A percentile compares a stretch with the other conserved stretches of the same genome.
Evolutionary conservation across 2,113 vertebrate species (phyloP).

Genomic region (Clarias gariepinus): DNA sequence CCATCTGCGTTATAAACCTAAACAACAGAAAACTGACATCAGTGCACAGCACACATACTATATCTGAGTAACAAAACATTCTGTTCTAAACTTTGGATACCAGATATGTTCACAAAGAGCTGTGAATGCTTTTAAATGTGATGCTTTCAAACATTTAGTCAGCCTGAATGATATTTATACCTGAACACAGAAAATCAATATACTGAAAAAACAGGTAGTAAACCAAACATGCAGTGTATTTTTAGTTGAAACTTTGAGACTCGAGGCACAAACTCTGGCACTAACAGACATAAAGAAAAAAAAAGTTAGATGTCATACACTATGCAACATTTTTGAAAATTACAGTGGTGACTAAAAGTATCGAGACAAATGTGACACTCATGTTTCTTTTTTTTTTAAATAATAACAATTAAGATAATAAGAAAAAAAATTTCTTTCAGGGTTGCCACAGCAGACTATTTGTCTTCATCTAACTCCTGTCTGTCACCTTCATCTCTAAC

Average conservation of each 20-base stretch:
- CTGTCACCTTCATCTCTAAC: too few relatives aligned
- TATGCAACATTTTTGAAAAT: not conserved
- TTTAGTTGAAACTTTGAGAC: not conserved
- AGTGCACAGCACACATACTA: not conserved
- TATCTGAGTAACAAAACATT: not conserved
- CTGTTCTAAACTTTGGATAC: not conserved
- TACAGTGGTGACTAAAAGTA: too few relatives aligned
- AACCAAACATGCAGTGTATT: not conserved
- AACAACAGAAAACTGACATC: not conserved
- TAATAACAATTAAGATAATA: too few relatives aligned
- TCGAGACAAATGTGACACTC: too few relatives aligned
- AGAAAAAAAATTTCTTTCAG: too few relatives aligned
- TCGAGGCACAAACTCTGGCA: not conserved
- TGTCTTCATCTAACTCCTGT: too few relatives aligned
- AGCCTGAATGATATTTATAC: not conserved
- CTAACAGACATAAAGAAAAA: not conserved
- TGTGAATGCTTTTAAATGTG: not conserved
- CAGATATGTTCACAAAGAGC: not conserved
- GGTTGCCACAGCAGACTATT: too few relatives aligned
- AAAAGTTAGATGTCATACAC: not conserved
- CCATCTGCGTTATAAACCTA: slow-evolving; percentile 94
- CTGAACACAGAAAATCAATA: too few relatives aligned
- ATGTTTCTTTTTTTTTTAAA: too few relatives aligned
- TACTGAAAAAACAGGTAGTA: not conserved
- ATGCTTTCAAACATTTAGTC: not conserved